Base-by-base conservation (phyloP, 1,140 invertebrate species). In the Danaus melanippus region DNA sequence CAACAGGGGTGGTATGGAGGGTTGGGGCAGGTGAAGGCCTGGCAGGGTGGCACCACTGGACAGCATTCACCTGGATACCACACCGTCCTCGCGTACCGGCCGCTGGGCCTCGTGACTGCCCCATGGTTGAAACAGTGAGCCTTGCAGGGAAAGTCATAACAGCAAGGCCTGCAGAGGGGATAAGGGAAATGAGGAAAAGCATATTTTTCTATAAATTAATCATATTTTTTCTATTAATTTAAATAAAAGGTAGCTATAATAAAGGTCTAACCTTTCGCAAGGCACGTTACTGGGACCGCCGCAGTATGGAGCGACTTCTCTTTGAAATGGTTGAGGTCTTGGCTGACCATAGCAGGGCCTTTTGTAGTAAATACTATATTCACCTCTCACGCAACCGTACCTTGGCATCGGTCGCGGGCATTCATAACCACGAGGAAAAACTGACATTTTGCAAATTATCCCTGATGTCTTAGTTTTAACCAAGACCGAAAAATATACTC, bases 111-210 rank as follows among this genome's bases (percentile, higher is more conserved):
- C 1, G 76, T 84, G 42, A 70, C 77, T 0, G 80, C 75, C 5
- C 79, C 81, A 59, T 84, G 79, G 57, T 85, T 79, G 63, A 84
- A 86, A 50, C 86, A 88, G 47, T 82, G 54, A 5, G 86, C 86
- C 57, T 82, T 86, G 58, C 86, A 88, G 0, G 84, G 84, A 45
- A 58, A 78, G 49, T 88, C 86, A 63, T 87, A 88, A 53, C 79
- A 82, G 67, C 84, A 87, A 1, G 81, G 79, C 10, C 81, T 84
- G 60, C 8, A 66, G 57, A 57, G 40, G 58, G 45, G 11, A 9
- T 55, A 50, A 17, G n/a, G n/a, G n/a, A n/a, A n/a, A n/a, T n/a
- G n/a, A n/a, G n/a, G n/a, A n/a, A n/a, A n/a, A n/a, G n/a, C n/a
- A n/a, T n/a, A n/a, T n/a, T n/a, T n/a, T n/a, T n/a, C n/a, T n/a